Evolutionary conservation across 1,140 invertebrate genomes (phyloP).

Genomic region (Brachionus manjavacas): DNA sequence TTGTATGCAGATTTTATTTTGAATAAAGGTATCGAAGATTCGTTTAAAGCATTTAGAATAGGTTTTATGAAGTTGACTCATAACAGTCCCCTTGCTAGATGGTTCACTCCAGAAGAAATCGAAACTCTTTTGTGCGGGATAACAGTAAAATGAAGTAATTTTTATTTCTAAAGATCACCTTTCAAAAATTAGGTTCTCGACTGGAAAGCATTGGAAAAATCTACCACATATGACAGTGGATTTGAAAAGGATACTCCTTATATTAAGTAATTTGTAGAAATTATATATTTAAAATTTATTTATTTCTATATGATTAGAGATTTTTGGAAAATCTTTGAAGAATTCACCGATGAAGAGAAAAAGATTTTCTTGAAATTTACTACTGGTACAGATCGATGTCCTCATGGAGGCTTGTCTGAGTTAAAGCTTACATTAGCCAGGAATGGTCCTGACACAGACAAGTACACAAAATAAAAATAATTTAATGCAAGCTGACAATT

Average conservation of each 20-base stretch:
- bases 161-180: conserved; percentile 43
- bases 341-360: conserved; percentile 57
- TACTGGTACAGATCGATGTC: conserved; percentile 59
- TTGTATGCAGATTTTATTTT: conserved; percentile 61
- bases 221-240: conserved; percentile 62
- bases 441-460: conserved; percentile 62
- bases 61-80: conserved; percentile 62
- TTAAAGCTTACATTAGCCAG: conserved; percentile 61
- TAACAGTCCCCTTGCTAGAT: conserved; percentile 58
- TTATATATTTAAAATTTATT: neutral
- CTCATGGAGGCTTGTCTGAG: conserved; percentile 58
- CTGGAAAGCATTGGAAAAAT: conserved; percentile 59
- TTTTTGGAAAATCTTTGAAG: conserved; percentile 61
- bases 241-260: conserved; percentile 55
- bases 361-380: conserved; percentile 59
- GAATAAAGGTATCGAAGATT: conserved; percentile 60
- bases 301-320: conserved; percentile 48
- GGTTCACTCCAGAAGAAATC: conserved; percentile 62
- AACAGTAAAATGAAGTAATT: conserved; percentile 47
- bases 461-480: conserved; percentile 51
- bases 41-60: conserved; percentile 61
- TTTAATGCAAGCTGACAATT: neutral
- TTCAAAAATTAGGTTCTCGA: conserved; percentile 47
- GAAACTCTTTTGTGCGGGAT: conserved; percentile 62
- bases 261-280: conserved; percentile 52